These are phyloP conservation scores for Cacatua alba DNA, from an alignment of 2,113 vertebrate genomes.

Conservation along the genomic window DNA sequence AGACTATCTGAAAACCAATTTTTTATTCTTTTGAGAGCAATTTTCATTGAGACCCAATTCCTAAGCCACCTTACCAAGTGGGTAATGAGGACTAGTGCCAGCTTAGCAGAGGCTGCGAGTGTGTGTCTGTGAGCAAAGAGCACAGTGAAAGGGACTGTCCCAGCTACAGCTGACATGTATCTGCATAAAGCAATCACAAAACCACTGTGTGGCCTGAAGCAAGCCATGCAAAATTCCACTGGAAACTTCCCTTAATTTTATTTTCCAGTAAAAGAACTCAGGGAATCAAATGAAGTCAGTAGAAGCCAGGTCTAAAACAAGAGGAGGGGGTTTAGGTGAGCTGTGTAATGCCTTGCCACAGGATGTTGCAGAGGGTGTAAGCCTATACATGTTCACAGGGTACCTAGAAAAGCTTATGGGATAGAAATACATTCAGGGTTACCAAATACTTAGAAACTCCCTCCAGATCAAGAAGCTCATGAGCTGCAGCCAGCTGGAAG, in stretches of 20 bases:
- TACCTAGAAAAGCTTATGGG: background rate
- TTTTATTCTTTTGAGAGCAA: background rate
- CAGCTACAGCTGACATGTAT: background rate
- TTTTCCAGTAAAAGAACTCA: background rate
- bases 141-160: background rate
- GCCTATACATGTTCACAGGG: background rate
- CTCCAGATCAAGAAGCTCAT: background rate
- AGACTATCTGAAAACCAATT: background rate
- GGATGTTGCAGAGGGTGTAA: background rate
- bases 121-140: background rate
- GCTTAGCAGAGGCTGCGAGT: background rate
- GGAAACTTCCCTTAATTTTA: background rate
- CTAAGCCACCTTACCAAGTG: background rate
- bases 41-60: background rate
- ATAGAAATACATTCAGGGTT: background rate
- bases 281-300: background rate
- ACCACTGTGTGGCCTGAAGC: background rate
- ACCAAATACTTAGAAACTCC: background rate
- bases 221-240: background rate
- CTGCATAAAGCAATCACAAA: background rate
- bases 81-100: background rate
- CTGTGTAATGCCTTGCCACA: background rate
- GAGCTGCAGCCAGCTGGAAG: background rate
- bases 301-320: background rate
- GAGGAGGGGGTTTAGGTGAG: background rate